phyloP scores from a whole-genome alignment of 2,888 invertebrate genomes.

The Diarsia brunnea region DNA sequence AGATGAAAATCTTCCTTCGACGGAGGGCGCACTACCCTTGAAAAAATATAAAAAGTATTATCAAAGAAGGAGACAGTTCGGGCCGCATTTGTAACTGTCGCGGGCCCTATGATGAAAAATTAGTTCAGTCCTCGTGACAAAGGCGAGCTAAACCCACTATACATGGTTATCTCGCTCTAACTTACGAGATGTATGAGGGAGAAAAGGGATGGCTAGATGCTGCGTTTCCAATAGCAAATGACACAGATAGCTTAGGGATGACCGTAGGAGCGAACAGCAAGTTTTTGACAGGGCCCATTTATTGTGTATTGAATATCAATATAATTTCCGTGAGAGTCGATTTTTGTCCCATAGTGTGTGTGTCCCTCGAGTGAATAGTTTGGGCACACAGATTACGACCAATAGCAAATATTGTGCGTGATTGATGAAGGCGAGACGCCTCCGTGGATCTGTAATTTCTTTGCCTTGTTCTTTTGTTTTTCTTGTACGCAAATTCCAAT shows the following conservation, averaged over 20 bases:
- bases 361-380: slow-evolving; percentile 85
- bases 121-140: slow-evolving; percentile 90
- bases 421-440: slow-evolving; percentile 84
- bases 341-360: slow-evolving; percentile 87
- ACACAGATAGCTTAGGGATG: slow-evolving; percentile 91
- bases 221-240: slow-evolving; percentile 90
- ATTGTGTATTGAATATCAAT: slow-evolving; percentile 91
- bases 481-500: slow-evolving; percentile 65
- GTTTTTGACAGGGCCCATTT: slow-evolving; percentile 91
- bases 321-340: slow-evolving; percentile 90
- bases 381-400: slow-evolving; percentile 88
- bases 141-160: slow-evolving; percentile 89
- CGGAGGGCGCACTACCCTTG: slow-evolving; percentile 89
- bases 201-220: slow-evolving; percentile 77
- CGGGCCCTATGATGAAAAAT: slow-evolving; percentile 91
- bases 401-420: slow-evolving; percentile 88
- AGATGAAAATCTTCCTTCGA: slow-evolving; percentile 88
- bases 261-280: slow-evolving; percentile 91
- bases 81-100: slow-evolving; percentile 91
- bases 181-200: slow-evolving; percentile 70
- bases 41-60: slow-evolving; percentile 90
- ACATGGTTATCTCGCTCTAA: slow-evolving; percentile 82
- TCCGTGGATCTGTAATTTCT: slow-evolving; percentile 76
- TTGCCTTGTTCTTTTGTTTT: slow-evolving; percentile 79
- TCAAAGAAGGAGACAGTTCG: slow-evolving; percentile 91